Conservation (phyloP, 2,113 vertebrate genomes). For the Syrmaticus mikado region DNA sequence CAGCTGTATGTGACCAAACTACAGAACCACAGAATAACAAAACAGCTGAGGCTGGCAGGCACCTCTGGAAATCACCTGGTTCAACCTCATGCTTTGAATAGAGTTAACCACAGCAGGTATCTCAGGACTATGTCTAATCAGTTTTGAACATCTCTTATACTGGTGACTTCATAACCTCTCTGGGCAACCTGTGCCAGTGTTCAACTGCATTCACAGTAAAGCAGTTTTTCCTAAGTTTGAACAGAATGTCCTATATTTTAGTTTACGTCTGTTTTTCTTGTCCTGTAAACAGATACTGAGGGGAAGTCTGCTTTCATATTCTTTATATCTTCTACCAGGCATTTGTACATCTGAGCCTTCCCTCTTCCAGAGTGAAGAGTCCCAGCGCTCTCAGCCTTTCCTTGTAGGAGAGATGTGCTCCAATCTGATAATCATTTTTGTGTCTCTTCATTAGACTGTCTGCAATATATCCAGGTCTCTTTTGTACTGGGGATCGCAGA, state of each 20-base stretch:
- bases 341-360: neutral
- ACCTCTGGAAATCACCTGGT: neutral
- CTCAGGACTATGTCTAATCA: neutral
- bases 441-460: neutral
- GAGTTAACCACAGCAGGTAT: neutral
- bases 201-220: neutral
- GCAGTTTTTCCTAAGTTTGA: neutral
- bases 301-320: neutral
- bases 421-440: neutral
- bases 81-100: neutral
- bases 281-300: neutral
- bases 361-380: neutral
- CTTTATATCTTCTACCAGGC: neutral
- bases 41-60: neutral
- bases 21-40: neutral
- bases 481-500: neutral
- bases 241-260: neutral
- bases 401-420: neutral
- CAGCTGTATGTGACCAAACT: neutral
- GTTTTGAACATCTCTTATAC: neutral
- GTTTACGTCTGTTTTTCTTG: neutral
- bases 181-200: neutral
- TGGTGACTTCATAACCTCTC: neutral
- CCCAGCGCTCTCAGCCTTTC: neutral
- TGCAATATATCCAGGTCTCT: neutral